Conservation (phyloP, 2,113 vertebrate species). For the Ptilonorhynchus violaceus region DNA sequence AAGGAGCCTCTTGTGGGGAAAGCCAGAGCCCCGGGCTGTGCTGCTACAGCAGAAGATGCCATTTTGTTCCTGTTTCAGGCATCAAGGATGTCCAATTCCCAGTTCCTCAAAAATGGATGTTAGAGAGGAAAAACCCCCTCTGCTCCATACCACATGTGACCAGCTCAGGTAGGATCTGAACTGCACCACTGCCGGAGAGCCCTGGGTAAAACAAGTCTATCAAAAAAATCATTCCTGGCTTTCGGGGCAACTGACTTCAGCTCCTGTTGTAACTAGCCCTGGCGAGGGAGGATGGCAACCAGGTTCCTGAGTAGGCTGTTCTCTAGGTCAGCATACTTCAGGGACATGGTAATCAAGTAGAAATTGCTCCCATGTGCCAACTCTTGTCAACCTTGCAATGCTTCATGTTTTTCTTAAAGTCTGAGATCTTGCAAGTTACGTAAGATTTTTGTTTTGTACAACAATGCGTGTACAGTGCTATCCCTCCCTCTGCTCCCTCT, state of each 20-base stretch:
- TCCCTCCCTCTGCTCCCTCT: neutral
- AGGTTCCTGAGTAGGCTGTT: constrained; percentile 1
- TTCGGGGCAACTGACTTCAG: neutral
- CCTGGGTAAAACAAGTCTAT: neutral
- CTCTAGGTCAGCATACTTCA: neutral
- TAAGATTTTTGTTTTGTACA: neutral
- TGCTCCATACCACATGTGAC: neutral
- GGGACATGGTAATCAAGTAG: neutral
- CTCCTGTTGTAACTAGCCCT: neutral
- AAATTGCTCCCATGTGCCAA: constrained; percentile 6
- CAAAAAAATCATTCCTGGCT: neutral
- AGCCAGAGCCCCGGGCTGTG: neutral
- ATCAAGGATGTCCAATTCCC: neutral
- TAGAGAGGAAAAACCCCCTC: neutral
- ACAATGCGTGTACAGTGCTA: neutral
- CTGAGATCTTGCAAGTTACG: neutral
- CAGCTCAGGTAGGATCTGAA: neutral
- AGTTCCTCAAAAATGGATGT: neutral
- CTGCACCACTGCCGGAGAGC: neutral
- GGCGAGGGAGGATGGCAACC: neutral
- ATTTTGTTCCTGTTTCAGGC: neutral
- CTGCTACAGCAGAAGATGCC: neutral
- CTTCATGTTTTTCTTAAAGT: neutral
- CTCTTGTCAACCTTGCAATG: neutral
- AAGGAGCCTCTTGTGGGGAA: neutral